These are phyloP conservation scores for Psittacula echo DNA, from an alignment of 2,797 vertebrate genomes.

Conservation along the genomic window DNA sequence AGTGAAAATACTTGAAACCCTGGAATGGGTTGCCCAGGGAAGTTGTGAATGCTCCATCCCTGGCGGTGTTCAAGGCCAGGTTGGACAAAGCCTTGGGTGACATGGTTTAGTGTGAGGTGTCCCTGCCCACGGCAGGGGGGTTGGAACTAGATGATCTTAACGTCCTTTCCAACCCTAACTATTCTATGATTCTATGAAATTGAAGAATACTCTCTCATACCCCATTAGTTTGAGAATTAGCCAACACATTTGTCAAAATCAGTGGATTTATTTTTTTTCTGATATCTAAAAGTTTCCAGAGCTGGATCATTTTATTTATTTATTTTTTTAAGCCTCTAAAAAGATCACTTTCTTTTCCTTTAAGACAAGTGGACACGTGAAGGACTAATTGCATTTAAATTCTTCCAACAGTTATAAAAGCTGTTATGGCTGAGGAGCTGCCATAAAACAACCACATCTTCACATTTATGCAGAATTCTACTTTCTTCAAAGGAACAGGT, in stretches of 20 bases:
- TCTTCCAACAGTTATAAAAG: conserved; percentile 68
- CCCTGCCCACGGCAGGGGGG: too few relatives aligned
- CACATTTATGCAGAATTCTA: conserved; percentile 63
- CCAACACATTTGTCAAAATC: neutral
- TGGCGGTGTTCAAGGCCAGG: too few relatives aligned
- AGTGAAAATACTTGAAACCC: neutral
- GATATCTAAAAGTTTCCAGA: neutral
- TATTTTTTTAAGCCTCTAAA: conserved; percentile 7
- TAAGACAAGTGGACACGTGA: neutral
- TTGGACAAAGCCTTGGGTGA: too few relatives aligned
- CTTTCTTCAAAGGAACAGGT: conserved; percentile 66
- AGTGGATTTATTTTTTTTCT: neutral
- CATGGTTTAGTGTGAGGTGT: too few relatives aligned
- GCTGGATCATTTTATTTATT: neutral
- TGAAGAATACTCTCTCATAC: neutral
- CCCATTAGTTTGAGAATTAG: neutral
- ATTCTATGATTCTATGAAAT: neutral
- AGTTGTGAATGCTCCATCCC: too few relatives aligned
- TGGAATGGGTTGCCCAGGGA: too few relatives aligned
- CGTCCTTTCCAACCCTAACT: too few relatives aligned
- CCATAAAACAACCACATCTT: conserved; percentile 65
- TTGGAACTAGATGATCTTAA: too few relatives aligned
- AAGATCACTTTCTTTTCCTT: neutral
- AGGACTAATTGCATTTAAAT: conserved; percentile 66
- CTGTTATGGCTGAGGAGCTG: conserved; percentile 57